phyloP scores from a whole-genome alignment of 2,888 invertebrate genomes.

The Allygus modestus region DNA sequence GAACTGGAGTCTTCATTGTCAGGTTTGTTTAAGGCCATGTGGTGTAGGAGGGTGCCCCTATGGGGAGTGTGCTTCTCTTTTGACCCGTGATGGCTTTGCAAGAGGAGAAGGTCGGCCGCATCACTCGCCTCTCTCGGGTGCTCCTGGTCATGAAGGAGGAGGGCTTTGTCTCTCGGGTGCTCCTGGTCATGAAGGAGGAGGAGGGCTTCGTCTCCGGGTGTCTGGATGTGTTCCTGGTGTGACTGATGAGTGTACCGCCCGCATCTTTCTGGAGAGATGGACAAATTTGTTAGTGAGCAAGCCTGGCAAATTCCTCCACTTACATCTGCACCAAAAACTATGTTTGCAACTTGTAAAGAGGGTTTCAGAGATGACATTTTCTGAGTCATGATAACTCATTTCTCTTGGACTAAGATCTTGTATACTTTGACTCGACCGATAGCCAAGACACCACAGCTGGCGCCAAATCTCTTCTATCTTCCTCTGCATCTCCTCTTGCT shows the following conservation, averaged over 20 bases:
- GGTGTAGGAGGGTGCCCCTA: conserved; percentile 83
- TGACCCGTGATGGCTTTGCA: conserved; percentile 77
- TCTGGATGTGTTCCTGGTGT: conserved; percentile 71
- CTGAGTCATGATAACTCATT: conserved; percentile 59
- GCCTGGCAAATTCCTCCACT: conserved; percentile 85
- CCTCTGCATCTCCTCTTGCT: conserved; percentile 88
- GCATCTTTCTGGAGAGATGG: conserved; percentile 72
- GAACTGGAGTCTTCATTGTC: conserved; percentile 90
- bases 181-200: conserved; percentile 83
- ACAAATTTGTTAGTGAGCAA: conserved; percentile 88
- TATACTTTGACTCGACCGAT: conserved; percentile 91
- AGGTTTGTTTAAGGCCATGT: conserved; percentile 84
- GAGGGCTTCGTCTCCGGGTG: conserved; percentile 70
- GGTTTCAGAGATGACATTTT: conserved; percentile 63
- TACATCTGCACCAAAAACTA: conserved; percentile 72
- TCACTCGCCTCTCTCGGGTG: conserved; percentile 80
- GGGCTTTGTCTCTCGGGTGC: conserved; percentile 90
- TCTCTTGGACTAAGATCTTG: conserved; percentile 86
- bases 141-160: no score
- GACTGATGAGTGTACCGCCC: conserved; percentile 58
- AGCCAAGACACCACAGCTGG: conserved; percentile 91
- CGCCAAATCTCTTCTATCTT: conserved; percentile 90
- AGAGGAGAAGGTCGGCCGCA: conserved; percentile 89
- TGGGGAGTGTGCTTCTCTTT: conserved; percentile 70
- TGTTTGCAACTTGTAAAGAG: conserved; percentile 63